Base-by-base conservation (phyloP, 2,888 invertebrate species). In the Cacoxenus indagator region DNA sequence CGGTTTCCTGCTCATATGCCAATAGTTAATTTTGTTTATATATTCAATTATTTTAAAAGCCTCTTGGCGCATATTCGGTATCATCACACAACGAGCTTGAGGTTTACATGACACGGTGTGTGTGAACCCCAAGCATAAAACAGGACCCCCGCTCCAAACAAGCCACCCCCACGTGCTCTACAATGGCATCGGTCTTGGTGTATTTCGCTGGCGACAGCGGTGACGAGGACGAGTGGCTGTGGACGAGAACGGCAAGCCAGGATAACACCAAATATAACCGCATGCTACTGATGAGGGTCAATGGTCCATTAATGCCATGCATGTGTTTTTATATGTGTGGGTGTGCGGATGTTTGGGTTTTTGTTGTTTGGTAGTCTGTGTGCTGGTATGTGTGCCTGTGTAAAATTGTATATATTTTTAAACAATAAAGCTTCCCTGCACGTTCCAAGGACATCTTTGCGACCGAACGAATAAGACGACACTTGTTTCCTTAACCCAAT, bases 301-400 rank as follows among this genome's bases (percentile, higher is more conserved):
- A 69, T 69, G 66, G 69, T 62, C 69, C 69, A 62, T 69, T 68
- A 66, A 61, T 61, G 51, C 51, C 24, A 22, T 8, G 48, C 17
- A 9, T 55, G 1, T 45, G 48, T 37, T 46, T 64, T 24, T 55
- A n/a, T 66, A 29, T n/a, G 8, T n/a, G 69, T 65, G 54, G 29
- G 24, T 62, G 65, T 14, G 31, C 31, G 65, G 11, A 37, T 67
- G 46, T 57, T 37, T 72, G 72, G 67, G 62, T 70, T 66, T 66
- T 71, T 75, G 75, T 71, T 74, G 73, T 71, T 45, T 62, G 65
- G 74, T 78, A 26, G 65, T 70, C 67, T 73, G 78, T 78, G 78
- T 76, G 82, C 77, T 8, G 8, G 37, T 37, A 4, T 68, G 55
- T 37, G 19, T 67, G 14, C 22, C 14, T 55, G 31, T 26, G 22